A percentile compares a stretch with the other conserved stretches of the same genome.
Evolutionary conservation across 2,797 vertebrate genomes (phyloP).

Genomic region (Hylomyscus alleni): DNA sequence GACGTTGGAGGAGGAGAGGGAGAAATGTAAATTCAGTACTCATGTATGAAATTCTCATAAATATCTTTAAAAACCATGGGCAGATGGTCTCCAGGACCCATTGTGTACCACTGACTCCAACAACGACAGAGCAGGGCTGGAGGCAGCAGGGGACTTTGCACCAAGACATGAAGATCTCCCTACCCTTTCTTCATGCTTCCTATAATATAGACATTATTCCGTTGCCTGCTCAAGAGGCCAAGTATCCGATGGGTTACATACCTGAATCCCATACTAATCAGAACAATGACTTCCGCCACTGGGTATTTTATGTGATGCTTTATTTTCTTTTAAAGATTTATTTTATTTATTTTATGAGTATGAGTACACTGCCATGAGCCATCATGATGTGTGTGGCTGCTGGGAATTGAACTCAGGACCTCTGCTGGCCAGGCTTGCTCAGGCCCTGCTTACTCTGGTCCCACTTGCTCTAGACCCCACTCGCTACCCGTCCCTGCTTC

Average conservation of each 20-base stretch:
- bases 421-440: no score
- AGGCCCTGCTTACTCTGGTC: no score
- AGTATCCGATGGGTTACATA: no score
- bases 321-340: not conserved
- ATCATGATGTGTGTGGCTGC: no score
- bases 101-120: fast-evolving
- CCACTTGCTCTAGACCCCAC: no score
- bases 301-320: not conserved
- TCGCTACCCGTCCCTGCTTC: no score
- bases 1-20: not conserved
- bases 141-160: fast-evolving
- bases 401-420: no score
- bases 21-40: not conserved
- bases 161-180: not conserved
- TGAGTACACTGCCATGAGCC: no score
- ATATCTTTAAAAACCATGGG: not conserved
- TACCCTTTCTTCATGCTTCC: no score
- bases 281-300: not conserved
- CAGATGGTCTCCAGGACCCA: fast-evolving
- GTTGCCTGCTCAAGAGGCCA: not conserved
- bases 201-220: not conserved
- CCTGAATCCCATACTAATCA: not conserved
- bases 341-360: no score
- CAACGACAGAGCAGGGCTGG: no score
- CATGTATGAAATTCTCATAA: not conserved